phyloP scores from a whole-genome alignment of 2,888 invertebrate genomes.

The Alviniconcha strummeri region DNA sequence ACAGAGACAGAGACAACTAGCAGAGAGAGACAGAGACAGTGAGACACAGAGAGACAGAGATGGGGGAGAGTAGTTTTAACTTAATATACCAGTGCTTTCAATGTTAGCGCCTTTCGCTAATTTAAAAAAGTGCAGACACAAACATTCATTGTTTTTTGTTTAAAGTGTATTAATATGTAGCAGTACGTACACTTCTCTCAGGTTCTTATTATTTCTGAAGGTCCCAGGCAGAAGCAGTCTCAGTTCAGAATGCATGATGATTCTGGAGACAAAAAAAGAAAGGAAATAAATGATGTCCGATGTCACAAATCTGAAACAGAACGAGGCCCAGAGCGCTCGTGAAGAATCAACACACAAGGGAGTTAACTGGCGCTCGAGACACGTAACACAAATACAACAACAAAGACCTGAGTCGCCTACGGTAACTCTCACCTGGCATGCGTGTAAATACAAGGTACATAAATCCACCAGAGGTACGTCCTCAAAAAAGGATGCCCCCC shows the following conservation, averaged over 20 bases:
- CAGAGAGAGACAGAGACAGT: neutral
- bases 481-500: neutral
- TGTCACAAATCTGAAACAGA: too few species aligned
- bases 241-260: conserved; percentile 20
- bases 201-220: neutral
- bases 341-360: too few species aligned
- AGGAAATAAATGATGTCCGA: too few species aligned
- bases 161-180: too few species aligned
- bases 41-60: neutral
- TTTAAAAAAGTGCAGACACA: too few species aligned
- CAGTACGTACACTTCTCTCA: conserved; percentile 21
- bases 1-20: neutral
- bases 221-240: conserved; percentile 19
- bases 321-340: too few species aligned
- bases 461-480: neutral
- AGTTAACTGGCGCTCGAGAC: too few species aligned
- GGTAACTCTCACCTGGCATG: neutral
- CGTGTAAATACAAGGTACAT: too few species aligned
- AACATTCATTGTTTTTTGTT: too few species aligned
- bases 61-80: too few species aligned
- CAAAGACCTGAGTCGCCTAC: neutral
- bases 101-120: too few species aligned
- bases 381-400: neutral
- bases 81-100: too few species aligned
- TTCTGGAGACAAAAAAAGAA: neutral